Percentiles rank a stretch among this genome's conserved stretches.
These are phyloP conservation scores for Siderastrea siderea DNA, from an alignment of 92 coral and sea anemone genomes.

Conservation along the genomic window DNA sequence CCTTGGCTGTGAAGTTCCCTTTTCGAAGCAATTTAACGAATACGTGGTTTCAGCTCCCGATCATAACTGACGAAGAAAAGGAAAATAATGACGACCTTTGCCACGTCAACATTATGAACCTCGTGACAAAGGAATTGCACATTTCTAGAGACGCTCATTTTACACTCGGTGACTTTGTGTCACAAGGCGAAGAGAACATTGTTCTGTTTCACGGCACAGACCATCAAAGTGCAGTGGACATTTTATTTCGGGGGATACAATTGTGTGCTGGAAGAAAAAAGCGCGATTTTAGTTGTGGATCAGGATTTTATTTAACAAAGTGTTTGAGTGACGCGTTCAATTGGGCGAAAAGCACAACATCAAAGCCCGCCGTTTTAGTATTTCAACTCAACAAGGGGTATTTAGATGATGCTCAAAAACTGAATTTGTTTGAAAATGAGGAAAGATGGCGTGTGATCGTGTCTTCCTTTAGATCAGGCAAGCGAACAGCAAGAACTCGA, in stretches of 20 bases:
- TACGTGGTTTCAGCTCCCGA: conserved; percentile 26
- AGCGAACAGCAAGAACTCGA: conserved; percentile 48
- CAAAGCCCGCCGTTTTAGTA: conserved; percentile 65
- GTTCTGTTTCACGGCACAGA: conserved; percentile 80
- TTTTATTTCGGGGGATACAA: conserved; percentile 60
- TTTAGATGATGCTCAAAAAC: conserved; percentile 13
- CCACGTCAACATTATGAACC: conserved; percentile 42
- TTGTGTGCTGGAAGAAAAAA: conserved; percentile 50
- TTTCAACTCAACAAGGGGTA: conserved; percentile 29
- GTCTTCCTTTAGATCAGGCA: conserved; percentile 62
- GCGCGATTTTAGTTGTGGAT: conserved; percentile 75
- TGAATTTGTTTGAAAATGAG: conserved; percentile 39
- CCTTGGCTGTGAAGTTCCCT: conserved; percentile 33
- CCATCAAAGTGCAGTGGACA: conserved; percentile 66
- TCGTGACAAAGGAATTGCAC: conserved; percentile 20
- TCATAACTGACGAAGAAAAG: background rate
- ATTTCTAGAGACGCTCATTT: background rate
- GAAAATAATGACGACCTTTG: background rate
- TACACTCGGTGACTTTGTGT: background rate
- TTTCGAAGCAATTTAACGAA: conserved; percentile 8
- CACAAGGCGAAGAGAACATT: background rate
- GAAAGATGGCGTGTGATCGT: conserved; percentile 64
- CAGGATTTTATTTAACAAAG: conserved; percentile 65
- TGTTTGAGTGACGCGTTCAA: conserved; percentile 30
- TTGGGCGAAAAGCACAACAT: conserved; percentile 67